A percentile compares a stretch with the other conserved stretches of the same genome.
These are phyloP conservation scores for Xylocampa areola DNA, from an alignment of 2,888 invertebrate genomes.

Conservation along the genomic window DNA sequence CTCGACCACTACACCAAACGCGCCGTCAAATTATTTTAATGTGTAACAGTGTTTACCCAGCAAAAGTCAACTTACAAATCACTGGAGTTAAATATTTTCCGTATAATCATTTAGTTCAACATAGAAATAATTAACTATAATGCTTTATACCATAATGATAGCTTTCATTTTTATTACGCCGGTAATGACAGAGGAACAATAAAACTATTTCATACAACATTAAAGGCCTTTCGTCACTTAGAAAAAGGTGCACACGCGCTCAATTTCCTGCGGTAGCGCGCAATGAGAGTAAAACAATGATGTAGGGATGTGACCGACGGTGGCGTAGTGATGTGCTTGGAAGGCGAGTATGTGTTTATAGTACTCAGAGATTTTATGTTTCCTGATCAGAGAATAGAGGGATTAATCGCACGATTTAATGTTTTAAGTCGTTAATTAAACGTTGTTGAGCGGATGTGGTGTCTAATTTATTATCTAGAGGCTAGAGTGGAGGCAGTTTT, in stretches of 20 bases:
- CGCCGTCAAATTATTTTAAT: no score
- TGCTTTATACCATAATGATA: conserved; percentile 45
- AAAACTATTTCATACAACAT: conserved; percentile 60
- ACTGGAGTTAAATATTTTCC: neutral
- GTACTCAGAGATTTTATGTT: neutral
- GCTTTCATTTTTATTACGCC: conserved; percentile 58
- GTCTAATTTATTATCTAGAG: no score
- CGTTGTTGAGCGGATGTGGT: no score
- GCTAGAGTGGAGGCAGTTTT: no score
- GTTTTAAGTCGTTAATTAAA: neutral
- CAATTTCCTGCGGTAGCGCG: conserved; percentile 62
- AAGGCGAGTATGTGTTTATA: neutral
- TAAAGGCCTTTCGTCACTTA: conserved; percentile 56
- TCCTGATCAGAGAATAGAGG: neutral
- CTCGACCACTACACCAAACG: no score
- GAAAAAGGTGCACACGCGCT: conserved; percentile 50
- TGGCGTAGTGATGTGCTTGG: neutral
- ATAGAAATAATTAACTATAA: conserved; percentile 44
- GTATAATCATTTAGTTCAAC: conserved; percentile 1
- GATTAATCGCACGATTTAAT: neutral
- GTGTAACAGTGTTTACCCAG: no score
- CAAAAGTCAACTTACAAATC: conserved; percentile 1
- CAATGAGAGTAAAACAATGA: conserved; percentile 50
- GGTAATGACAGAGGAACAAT: conserved; percentile 58
- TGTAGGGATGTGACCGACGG: conserved; percentile 50